Conservation (phyloP, 2,888 invertebrate species). For the Cephalotes varians region DNA sequence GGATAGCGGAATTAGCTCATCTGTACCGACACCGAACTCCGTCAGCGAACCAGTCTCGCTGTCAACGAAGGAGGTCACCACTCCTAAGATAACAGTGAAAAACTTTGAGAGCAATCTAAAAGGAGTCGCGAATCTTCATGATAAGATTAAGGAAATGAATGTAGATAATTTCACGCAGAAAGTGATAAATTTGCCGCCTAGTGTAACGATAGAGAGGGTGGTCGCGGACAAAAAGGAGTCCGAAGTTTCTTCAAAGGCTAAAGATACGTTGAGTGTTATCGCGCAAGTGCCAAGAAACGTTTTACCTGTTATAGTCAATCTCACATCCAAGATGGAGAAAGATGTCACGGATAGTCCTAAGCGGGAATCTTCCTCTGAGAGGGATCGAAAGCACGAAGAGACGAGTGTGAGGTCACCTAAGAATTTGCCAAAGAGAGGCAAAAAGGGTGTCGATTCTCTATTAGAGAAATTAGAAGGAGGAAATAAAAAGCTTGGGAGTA, state of each 20-base stretch:
- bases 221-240: slow-evolving; percentile 79
- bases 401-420: slow-evolving; percentile 81
- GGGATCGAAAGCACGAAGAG: slow-evolving; percentile 79
- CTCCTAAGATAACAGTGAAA: slow-evolving; percentile 83
- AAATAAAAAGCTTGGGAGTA: slow-evolving; percentile 79
- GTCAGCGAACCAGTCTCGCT: slow-evolving; percentile 81
- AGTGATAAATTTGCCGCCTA: slow-evolving; percentile 82
- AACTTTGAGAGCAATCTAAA: slow-evolving; percentile 83
- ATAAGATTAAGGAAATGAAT: slow-evolving; percentile 80
- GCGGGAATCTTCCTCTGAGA: slow-evolving; percentile 78
- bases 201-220: slow-evolving; percentile 83
- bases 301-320: slow-evolving; percentile 82
- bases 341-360: slow-evolving; percentile 81
- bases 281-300: slow-evolving; percentile 81
- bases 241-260: slow-evolving; percentile 72
- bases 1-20: slow-evolving; percentile 84
- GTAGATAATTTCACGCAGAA: slow-evolving; percentile 82
- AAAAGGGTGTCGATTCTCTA: slow-evolving; percentile 83
- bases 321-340: slow-evolving; percentile 81
- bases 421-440: slow-evolving; percentile 80
- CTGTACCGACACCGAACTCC: slow-evolving; percentile 83
- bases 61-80: slow-evolving; percentile 80
- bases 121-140: slow-evolving; percentile 82
- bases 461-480: slow-evolving; percentile 83
- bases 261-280: slow-evolving; percentile 81